phyloP scores from a whole-genome alignment of 2,888 invertebrate genomes.

The Drosophila nigritarsus region DNA sequence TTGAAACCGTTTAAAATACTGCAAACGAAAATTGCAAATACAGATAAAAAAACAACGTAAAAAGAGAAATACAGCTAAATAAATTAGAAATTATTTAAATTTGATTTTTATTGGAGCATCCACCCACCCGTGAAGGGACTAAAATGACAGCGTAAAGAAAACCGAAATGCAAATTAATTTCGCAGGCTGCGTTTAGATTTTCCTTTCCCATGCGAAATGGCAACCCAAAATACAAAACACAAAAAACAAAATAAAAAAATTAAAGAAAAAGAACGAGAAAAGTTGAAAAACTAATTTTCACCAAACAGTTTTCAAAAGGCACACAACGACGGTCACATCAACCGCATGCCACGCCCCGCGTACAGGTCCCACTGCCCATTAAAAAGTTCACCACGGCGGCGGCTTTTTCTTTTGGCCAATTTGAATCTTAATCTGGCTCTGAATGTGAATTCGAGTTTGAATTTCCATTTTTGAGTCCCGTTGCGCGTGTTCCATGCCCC shows the following conservation, averaged over 20 bases:
- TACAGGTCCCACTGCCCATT: constrained; percentile 29
- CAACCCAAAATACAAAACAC: constrained; percentile 5
- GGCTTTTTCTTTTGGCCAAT: constrained; percentile 62
- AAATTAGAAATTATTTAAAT: constrained; percentile 80
- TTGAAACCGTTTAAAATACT: constrained; percentile 36
- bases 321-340: constrained; percentile 28
- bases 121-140: constrained; percentile 8
- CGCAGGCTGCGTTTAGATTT: constrained; percentile 66
- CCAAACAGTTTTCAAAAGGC: constrained; percentile 73
- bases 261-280: constrained; percentile 50
- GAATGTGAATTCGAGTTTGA: constrained; percentile 54
- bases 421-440: constrained; percentile 71
- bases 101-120: constrained; percentile 70
- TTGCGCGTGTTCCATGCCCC: constrained; percentile 46
- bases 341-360: constrained; percentile 1
- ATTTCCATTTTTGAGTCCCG: constrained; percentile 64
- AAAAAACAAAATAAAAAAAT: constrained; percentile 2
- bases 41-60: constrained; percentile 20
- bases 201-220: constrained; percentile 39
- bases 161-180: constrained; percentile 78
- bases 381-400: constrained; percentile 37
- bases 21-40: constrained; percentile 29
- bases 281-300: constrained; percentile 79
- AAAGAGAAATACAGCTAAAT: constrained; percentile 53
- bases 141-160: constrained; percentile 46